These are phyloP conservation scores for Dilophus febrilis DNA, from an alignment of 2,888 invertebrate species.

Conservation along the genomic window DNA sequence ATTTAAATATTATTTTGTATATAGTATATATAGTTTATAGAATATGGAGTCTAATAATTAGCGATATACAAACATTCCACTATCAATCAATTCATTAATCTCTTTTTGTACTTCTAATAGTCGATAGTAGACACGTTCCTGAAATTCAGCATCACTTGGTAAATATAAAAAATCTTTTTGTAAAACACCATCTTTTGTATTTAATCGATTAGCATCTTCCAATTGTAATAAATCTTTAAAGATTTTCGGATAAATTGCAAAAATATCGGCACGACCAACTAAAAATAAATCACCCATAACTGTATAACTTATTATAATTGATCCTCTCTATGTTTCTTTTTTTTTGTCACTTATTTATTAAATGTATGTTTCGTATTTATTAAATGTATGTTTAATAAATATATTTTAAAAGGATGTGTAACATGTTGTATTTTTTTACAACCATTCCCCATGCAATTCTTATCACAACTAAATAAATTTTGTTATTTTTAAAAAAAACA, in stretches of 20 bases:
- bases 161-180: constrained; percentile 23
- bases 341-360: too few species aligned
- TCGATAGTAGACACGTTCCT: constrained; percentile 36
- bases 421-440: too few species aligned
- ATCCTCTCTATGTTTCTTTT: background rate
- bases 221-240: constrained; percentile 40
- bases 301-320: background rate
- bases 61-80: constrained; percentile 19
- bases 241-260: constrained; percentile 46
- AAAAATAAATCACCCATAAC: constrained; percentile 21
- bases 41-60: too few species aligned
- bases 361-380: too few species aligned
- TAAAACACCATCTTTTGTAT: constrained; percentile 26
- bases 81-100: constrained; percentile 25
- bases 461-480: too few species aligned
- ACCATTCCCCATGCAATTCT: too few species aligned
- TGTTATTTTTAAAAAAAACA: too few species aligned
- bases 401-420: too few species aligned
- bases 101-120: constrained; percentile 36
- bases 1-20: too few species aligned
- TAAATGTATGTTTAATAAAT: too few species aligned
- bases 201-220: constrained; percentile 29
- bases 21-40: too few species aligned
- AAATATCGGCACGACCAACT: constrained; percentile 34
- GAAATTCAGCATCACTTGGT: constrained; percentile 39